phyloP scores from a whole-genome alignment of 1,140 invertebrate genomes.

The Gerris buenoi region DNA sequence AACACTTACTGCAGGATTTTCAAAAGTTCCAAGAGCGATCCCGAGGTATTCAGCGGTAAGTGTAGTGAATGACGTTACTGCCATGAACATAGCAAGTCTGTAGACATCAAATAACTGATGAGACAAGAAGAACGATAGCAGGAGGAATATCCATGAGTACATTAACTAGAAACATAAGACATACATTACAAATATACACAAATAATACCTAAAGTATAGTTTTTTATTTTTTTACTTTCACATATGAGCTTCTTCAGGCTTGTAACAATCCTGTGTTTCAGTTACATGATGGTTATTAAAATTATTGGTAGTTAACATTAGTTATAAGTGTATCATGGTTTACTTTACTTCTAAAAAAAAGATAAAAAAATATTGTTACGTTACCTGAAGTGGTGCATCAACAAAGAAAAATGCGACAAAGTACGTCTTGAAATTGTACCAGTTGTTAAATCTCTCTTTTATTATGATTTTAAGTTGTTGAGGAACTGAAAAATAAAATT shows the following conservation, averaged over 20 bases:
- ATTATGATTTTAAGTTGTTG: slow-evolving; percentile 63
- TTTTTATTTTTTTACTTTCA: too few species aligned
- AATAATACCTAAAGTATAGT: too few species aligned
- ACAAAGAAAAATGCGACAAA: slow-evolving; percentile 56
- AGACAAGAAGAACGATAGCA: background rate
- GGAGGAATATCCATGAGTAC: background rate
- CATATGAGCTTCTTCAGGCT: too few species aligned
- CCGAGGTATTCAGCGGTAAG: background rate
- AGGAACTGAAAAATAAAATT: slow-evolving; percentile 46
- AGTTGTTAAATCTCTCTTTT: slow-evolving; percentile 87
- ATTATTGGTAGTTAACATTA: too few species aligned
- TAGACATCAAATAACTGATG: background rate
- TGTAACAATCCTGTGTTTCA: too few species aligned
- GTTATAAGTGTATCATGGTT: too few species aligned
- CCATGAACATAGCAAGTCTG: background rate
- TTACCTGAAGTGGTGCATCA: slow-evolving; percentile 50
- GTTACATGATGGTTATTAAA: too few species aligned
- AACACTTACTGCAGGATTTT: background rate
- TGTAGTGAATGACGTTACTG: background rate
- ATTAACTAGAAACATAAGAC: background rate
- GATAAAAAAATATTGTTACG: too few species aligned
- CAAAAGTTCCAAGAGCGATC: background rate
- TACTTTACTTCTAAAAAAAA: too few species aligned
- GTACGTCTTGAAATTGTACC: slow-evolving; percentile 83
- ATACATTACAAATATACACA: too few species aligned